A percentile compares a stretch with the other conserved stretches of the same genome.
These are phyloP conservation scores for Acromyrmex charruanus DNA, from an alignment of 1,140 invertebrate genomes.

Conservation along the genomic window DNA sequence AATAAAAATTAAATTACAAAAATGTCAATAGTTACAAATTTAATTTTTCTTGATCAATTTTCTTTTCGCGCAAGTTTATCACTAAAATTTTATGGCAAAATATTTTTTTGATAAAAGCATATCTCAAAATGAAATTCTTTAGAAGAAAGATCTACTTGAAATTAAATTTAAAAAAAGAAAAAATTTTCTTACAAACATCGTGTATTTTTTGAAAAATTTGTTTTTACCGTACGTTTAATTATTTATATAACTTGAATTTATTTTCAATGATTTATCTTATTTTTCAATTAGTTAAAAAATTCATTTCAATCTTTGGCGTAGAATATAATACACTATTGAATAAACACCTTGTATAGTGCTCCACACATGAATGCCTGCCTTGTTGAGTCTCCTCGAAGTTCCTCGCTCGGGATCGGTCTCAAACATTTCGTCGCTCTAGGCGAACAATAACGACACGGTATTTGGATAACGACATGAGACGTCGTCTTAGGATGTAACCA, in stretches of 20 bases:
- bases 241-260: neutral
- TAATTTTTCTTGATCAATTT: neutral
- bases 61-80: neutral
- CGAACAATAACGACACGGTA: conserved; percentile 27
- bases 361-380: neutral
- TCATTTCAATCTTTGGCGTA: no score
- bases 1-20: neutral
- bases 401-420: neutral
- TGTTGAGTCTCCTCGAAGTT: neutral
- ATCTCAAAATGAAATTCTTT: neutral
- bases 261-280: neutral
- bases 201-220: neutral
- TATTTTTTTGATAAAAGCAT: neutral
- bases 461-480: conserved; percentile 39
- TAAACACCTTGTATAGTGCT: neutral
- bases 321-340: neutral
- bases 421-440: neutral
- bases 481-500: conserved; percentile 47
- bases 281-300: neutral
- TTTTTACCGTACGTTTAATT: neutral
- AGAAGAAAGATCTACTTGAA: neutral
- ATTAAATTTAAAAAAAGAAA: neutral
- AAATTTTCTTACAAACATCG: neutral
- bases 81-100: neutral
- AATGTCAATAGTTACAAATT: neutral